Evolutionary conservation across 2,888 invertebrate species (phyloP).

Genomic region (Ectemnius lituratus): DNA sequence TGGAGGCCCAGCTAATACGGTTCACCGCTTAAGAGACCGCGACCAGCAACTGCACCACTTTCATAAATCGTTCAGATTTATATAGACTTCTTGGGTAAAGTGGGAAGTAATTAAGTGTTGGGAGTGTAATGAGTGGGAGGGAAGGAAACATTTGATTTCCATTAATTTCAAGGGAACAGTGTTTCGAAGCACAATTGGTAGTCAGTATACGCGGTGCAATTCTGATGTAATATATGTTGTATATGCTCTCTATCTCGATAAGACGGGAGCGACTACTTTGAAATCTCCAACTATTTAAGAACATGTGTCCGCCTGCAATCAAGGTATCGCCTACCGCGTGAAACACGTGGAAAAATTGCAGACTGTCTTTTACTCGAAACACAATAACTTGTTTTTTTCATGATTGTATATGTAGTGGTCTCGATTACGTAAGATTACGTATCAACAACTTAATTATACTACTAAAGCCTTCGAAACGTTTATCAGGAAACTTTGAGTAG

Average conservation of each 20-base stretch:
- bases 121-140: constrained; percentile 6
- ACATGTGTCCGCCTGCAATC: not conserved
- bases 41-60: not conserved
- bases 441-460: not conserved
- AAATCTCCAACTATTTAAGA: too few relatives aligned
- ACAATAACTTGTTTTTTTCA: constrained; percentile 11
- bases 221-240: too few relatives aligned
- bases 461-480: not conserved
- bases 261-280: too few relatives aligned
- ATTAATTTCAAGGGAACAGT: too few relatives aligned
- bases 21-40: not conserved
- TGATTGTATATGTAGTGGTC: constrained; percentile 15
- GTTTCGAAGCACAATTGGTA: too few relatives aligned
- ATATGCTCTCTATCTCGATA: too few relatives aligned
- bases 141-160: too few relatives aligned
- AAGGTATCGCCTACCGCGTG: not conserved
- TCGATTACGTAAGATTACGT: constrained; percentile 25
- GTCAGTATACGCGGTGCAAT: too few relatives aligned
- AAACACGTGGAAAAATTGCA: constrained; percentile 13
- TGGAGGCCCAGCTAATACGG: not conserved
- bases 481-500: not conserved
- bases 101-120: constrained; percentile 19
- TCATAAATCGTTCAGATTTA: constrained; percentile 22
- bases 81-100: constrained; percentile 5
- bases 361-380: constrained; percentile 1